phyloP scores from a whole-genome alignment of 2,797 vertebrate species.

The Xiphophorus birchmanni region DNA sequence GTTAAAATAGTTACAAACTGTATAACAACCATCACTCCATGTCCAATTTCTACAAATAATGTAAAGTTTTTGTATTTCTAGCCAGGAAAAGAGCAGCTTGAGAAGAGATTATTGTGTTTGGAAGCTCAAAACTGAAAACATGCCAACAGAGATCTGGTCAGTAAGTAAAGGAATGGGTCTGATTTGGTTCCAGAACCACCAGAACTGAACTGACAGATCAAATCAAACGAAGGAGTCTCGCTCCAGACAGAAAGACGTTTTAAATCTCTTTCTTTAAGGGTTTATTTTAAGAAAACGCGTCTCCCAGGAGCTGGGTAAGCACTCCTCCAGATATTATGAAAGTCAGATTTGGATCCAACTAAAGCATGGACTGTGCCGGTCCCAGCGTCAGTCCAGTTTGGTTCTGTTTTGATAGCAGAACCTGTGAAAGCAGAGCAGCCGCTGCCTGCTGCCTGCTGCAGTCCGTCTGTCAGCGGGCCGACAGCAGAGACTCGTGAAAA shows the following conservation, averaged over 20 bases:
- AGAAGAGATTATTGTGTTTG: background rate
- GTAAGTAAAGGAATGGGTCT: background rate
- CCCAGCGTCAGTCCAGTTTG: background rate
- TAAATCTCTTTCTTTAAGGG: background rate
- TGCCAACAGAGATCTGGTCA: background rate
- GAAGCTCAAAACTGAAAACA: background rate
- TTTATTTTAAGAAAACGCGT: background rate
- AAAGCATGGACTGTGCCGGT: background rate
- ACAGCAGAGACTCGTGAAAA: slow-evolving; percentile 34
- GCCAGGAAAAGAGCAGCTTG: background rate
- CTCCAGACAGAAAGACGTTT: background rate
- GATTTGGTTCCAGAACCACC: slow-evolving; percentile 8
- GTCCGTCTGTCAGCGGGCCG: slow-evolving; percentile 46
- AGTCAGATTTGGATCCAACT: background rate
- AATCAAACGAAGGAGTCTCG: background rate
- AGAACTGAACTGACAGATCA: background rate
- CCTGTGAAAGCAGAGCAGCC: slow-evolving; percentile 27
- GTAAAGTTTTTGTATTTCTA: background rate
- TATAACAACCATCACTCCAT: background rate
- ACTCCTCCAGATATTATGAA: background rate
- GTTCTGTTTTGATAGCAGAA: background rate
- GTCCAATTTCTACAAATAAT: background rate
- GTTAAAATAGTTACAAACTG: background rate
- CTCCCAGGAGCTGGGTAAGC: background rate
- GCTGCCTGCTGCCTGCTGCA: slow-evolving; percentile 37